A percentile compares a stretch with the other conserved stretches of the same genome.
Evolutionary conservation across 2,888 invertebrate genomes (phyloP).

Genomic region (Rhopalosiphum nymphaeae): DNA sequence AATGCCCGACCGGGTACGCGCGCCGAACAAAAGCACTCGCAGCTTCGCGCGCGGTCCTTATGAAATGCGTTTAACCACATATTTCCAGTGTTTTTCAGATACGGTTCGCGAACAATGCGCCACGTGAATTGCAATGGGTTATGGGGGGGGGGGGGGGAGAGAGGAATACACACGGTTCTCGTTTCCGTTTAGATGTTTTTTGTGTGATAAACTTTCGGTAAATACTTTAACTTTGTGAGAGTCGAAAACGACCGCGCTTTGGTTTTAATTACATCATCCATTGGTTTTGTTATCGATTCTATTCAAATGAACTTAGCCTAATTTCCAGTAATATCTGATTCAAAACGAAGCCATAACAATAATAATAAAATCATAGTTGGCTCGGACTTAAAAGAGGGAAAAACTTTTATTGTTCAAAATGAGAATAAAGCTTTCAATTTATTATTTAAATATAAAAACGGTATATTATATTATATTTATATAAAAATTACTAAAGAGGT

Average conservation of each 20-base stretch:
- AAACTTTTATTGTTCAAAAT: slow-evolving; percentile 22
- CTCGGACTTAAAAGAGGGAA: not conserved
- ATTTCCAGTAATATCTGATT: slow-evolving; percentile 25
- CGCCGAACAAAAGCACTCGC: not conserved
- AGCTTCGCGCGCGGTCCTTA: not conserved
- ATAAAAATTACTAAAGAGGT: not conserved
- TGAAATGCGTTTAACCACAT: slow-evolving; percentile 36
- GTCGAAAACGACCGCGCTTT: not conserved
- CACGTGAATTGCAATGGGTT: not conserved
- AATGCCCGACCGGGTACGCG: not conserved
- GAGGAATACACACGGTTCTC: not conserved
- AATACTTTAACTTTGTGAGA: slow-evolving; percentile 37
- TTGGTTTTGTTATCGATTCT: slow-evolving; percentile 43
- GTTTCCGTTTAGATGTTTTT: slow-evolving; percentile 38
- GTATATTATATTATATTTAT: not conserved
- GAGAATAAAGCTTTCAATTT: slow-evolving; percentile 3
- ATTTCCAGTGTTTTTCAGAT: slow-evolving; percentile 25
- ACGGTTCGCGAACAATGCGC: slow-evolving; percentile 32
- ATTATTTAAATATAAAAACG: not conserved
- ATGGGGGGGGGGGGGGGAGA: too few relatives aligned
- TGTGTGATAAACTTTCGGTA: slow-evolving; percentile 46
- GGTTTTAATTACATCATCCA: slow-evolving; percentile 35
- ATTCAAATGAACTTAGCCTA: slow-evolving; percentile 41
- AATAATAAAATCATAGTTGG: not conserved
- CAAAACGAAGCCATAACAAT: slow-evolving; percentile 4